Conservation (phyloP, 2,888 invertebrate species). For the Meteorus colon region DNA sequence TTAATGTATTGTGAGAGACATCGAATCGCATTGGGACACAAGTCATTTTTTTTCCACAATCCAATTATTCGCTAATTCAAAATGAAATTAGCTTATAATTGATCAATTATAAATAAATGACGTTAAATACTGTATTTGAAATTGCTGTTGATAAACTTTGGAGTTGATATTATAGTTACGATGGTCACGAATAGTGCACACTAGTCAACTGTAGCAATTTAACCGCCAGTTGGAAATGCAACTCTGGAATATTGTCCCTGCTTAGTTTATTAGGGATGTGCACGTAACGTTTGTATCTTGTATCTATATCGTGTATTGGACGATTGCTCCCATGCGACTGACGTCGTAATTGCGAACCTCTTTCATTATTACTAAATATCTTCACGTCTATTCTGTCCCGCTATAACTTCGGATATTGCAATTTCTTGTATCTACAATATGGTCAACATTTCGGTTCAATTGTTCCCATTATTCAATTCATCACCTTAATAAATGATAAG, state of each 20-base stretch:
- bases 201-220: slow-evolving; percentile 11
- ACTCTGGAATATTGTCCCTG: slow-evolving; percentile 48
- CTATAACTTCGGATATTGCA: slow-evolving; percentile 27
- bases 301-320: slow-evolving; percentile 49
- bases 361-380: slow-evolving; percentile 54
- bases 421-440: not conserved
- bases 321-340: slow-evolving; percentile 49
- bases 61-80: no score
- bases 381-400: slow-evolving; percentile 34
- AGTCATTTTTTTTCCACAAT: no score
- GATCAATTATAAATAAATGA: not conserved
- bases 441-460: not conserved
- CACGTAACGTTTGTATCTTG: slow-evolving; percentile 34
- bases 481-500: no score
- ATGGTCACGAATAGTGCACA: not conserved
- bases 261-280: slow-evolving; percentile 50
- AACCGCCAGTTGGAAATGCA: slow-evolving; percentile 14
- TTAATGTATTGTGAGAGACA: not conserved
- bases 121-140: not conserved
- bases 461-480: not conserved
- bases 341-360: slow-evolving; percentile 53
- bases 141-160: not conserved
- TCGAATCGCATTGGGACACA: not conserved
- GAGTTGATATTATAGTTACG: not conserved
- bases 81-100: no score